phyloP scores from a whole-genome alignment of 1,140 invertebrate genomes.

The Sweltsa coloradensis region DNA sequence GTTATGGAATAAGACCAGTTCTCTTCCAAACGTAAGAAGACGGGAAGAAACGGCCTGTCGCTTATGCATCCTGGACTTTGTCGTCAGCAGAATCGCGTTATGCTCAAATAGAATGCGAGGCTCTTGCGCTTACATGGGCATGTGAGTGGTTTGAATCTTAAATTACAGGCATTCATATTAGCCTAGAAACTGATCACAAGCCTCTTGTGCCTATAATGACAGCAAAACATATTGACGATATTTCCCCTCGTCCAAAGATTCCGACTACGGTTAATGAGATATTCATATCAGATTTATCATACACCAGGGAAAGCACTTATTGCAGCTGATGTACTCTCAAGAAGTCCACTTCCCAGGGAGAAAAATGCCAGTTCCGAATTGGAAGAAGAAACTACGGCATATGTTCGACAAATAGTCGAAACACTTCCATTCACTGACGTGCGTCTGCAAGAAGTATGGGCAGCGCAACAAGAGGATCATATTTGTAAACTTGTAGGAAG shows the following conservation, averaged over 20 bases:
- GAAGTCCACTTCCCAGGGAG: no score
- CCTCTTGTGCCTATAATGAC: conserved; percentile 17
- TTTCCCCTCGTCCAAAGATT: conserved; percentile 19
- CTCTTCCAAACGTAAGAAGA: conserved; percentile 5
- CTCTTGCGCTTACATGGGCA: conserved; percentile 10
- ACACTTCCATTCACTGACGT: no score
- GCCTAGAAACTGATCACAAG: conserved; percentile 22
- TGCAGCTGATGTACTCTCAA: no score
- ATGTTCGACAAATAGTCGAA: no score
- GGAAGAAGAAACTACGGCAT: no score
- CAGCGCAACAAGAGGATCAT: no score
- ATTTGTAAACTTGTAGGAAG: no score
- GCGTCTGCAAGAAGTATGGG: no score
- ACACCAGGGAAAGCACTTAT: conserved; percentile 12
- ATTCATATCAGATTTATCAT: conserved; percentile 1
- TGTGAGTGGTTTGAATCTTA: conserved; percentile 13
- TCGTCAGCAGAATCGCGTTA: conserved; percentile 8
- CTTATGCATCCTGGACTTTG: conserved; percentile 11
- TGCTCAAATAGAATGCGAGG: conserved; percentile 12
- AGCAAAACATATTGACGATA: conserved; percentile 18
- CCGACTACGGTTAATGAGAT: conserved; percentile 15
- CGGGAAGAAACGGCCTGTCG: neutral
- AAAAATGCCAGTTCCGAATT: no score
- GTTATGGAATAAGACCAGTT: conserved; percentile 8
- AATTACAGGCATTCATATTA: conserved; percentile 1